Base-by-base conservation (phyloP, 2,113 vertebrate species). In the Regulus satrapa region DNA sequence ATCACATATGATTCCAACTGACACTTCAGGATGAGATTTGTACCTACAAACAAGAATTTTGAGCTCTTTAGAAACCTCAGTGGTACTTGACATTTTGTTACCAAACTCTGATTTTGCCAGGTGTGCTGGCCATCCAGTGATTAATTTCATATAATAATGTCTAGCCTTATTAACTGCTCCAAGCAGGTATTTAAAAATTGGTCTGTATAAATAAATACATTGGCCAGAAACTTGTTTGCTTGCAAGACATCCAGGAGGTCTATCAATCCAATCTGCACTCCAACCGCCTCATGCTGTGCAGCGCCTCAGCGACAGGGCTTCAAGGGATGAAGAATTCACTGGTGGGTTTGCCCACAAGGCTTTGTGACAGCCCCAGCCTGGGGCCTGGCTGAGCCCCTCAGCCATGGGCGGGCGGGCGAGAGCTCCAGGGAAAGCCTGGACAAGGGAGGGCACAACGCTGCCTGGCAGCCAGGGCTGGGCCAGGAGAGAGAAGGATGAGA, bases 341-440 rank as follows among this genome's bases (percentile, higher is more conserved):
- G 12, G 18, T 17, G 11, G 6, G 5, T 58, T 63, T 68, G 49
- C 28, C 40, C 38, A 58, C 17, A 28, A n/a, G 5, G 6, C 15
- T 16, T 4, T 41, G 34, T 5, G 1, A 34, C 0, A 0, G 32
- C 20, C 45, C 36, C 45, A 68, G 11, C 0, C 0, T 18, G n/a
- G 26, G 18, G 11, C 32, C 34, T 1, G 1, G 26, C 36, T 59
- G 54, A 55, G 28, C 9, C 14, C 59, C 46, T 29, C 40, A 46
- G 14, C 36, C 55, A 4, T 1, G 1, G 21, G 26, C 0, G 0
- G 31, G 61, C 2, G 5, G 46, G 38, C 2, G 32, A 52, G 56
- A 64, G 4, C 18, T 52, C 3, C 0, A 0, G 45, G 23, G 26
- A 83, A 71, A 48, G 10, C 2, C 36, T 19, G 18, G 17, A 2